Conservation (phyloP, 2,797 vertebrate genomes). For the Tragelaphus eurycerus region DNA sequence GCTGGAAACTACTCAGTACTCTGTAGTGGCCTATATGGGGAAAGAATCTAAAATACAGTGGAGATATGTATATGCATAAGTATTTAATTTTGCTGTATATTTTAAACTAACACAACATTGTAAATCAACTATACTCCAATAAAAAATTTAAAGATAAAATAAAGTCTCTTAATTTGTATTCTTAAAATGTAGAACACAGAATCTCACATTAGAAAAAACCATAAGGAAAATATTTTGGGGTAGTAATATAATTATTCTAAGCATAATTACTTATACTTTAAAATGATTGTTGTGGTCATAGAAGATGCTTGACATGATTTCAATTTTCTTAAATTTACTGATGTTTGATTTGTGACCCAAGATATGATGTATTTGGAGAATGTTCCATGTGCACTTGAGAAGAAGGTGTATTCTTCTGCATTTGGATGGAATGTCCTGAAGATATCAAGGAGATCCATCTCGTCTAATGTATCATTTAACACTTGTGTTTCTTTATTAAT, state of each 20-base stretch:
- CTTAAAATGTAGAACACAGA: neutral
- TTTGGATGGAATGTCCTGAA: neutral
- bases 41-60: neutral
- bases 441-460: neutral
- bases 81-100: neutral
- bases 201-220: neutral
- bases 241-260: neutral
- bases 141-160: neutral
- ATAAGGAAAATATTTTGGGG: neutral
- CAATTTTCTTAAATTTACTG: neutral
- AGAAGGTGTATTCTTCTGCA: neutral
- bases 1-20: neutral
- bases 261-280: neutral
- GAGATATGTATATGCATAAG: neutral
- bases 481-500: neutral
- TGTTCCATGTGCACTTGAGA: neutral
- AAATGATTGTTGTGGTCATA: neutral
- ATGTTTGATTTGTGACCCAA: neutral
- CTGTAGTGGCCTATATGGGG: neutral
- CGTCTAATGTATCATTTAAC: neutral
- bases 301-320: neutral
- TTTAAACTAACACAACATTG: neutral
- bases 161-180: neutral
- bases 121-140: neutral
- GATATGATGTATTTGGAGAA: neutral